A percentile compares a stretch with the other conserved stretches of the same genome.
Conservation (phyloP, 2,797 vertebrate genomes). For the Hydrolagus colliei region DNA sequence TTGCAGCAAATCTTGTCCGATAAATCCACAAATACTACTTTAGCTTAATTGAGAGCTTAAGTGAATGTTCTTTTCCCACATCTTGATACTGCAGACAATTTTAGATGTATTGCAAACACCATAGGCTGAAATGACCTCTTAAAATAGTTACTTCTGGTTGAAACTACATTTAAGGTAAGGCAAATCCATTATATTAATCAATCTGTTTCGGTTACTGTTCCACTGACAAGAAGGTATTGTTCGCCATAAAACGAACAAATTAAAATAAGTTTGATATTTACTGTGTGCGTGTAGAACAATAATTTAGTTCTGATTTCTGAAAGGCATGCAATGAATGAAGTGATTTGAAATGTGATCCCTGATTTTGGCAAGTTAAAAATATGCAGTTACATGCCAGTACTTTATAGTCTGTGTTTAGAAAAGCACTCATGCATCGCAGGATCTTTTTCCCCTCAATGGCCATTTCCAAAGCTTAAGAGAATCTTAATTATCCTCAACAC, state of each 20-base stretch:
- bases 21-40: neutral
- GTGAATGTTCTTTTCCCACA: neutral
- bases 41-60: neutral
- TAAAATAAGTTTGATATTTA: neutral
- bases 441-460: neutral
- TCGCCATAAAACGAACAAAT: slow-evolving; percentile 17
- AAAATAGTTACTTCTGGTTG: neutral
- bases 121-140: neutral
- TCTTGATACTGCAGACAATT: neutral
- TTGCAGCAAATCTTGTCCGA: neutral
- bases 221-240: neutral
- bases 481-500: slow-evolving; percentile 1
- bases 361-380: slow-evolving; percentile 26
- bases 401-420: slow-evolving; percentile 30
- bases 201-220: too few relatives aligned
- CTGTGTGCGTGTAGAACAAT: neutral
- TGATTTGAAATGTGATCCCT: slow-evolving; percentile 23
- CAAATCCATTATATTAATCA: slow-evolving; percentile 5
- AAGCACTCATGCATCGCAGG: slow-evolving; percentile 30
- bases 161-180: neutral
- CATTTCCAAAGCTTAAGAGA: slow-evolving; percentile 30
- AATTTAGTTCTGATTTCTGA: slow-evolving; percentile 12
- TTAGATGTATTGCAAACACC: neutral
- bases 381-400: slow-evolving; percentile 23
- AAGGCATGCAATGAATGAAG: slow-evolving; percentile 26